Evolutionary conservation across 2,888 invertebrate species (phyloP), one percentile per base, ranked within the genome.

Genomic region (Perdita meconis): DNA sequence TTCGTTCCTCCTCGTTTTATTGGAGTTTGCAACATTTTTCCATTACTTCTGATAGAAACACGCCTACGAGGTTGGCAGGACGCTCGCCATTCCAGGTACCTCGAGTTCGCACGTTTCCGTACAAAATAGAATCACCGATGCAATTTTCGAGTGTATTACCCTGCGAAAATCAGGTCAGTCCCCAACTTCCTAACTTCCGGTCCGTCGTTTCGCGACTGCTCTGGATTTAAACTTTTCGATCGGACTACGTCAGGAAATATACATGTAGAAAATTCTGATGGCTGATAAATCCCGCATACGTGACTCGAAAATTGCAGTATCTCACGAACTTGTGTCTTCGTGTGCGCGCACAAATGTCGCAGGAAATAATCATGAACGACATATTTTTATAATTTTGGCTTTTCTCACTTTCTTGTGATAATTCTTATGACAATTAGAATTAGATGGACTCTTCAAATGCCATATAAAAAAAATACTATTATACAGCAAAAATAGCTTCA

Each of bases 201-300:
- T 2, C 8, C 40, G 16, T 6, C 24, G 24, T 51, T 53, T 22
- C 38, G 44, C 51, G 47, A 26, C 40, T 26, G 12, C 64, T 51
- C 40, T 10, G 57, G 40, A 51, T 70, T 70, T 63, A 66, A 73
- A 71, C 64, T 71, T 65, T 57, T 26, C 59, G 42, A 56, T 24
- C 44, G 38, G 13, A 57, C 51, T 42, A 53, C 38, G 53, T 13
- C 34, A n/a, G 50, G 55, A 59, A 73, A 70, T 67, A 59, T 68
- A 67, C 50, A 61, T 40, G 56, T 4, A 50, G 66, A 44, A 55
- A 69, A 66, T 68, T 71, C 65, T 40, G 68, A 66, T 57, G 44
- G 55, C 38, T 44, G 47, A 68, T 64, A 82, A 82, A 74, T 81
- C 64, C 47, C n/a, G 13, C 13, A 50, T 5, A 77, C 83, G 77